Evolutionary conservation across 2,888 invertebrate species (phyloP), one percentile per base, ranked within the genome.

Genomic region (Calameuta filiformis): DNA sequence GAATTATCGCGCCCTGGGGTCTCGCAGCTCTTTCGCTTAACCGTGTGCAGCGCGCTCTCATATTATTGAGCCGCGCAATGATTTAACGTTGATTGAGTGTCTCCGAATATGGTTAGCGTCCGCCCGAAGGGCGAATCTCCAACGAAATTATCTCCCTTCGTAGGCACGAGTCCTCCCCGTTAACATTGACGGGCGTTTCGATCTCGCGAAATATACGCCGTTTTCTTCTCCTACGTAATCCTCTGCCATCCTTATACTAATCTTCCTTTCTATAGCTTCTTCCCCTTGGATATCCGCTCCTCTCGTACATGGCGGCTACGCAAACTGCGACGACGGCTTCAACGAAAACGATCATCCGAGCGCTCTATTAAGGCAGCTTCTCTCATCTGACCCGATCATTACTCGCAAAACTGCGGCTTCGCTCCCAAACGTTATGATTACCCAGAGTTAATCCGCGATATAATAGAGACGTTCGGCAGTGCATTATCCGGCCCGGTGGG

Each of bases 381-480:
- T 56, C 56, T 56, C 56, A 56, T 56, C 56, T 56, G 56, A 56
- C 23, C 56, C 56, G 80, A 82, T 81, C 77, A 84, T 83, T 81
- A 80, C 76, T 69, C 83, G 77, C 76, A 79, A 81, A 81, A 81
- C 76, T 76, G 77, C 79, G 74, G 71, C 71, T 35, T n/a, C 71
- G 34, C 23, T 37, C 35, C 23, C n/a, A 74, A 79, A 87, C 82
- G 83, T 86, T 84, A 81, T 86, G 85, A 89, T 89, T 88, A 90
- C 83, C 86, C 76, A 80, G 82, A 83, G 82, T 86, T 85, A 86
- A 88, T 88, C 83, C 85, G 81, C 80, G 82, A 85, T 83, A 84
- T 89, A 89, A 89, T 90, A 86, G 87, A 89, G 89, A 88, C 84
- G 88, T 89, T 89, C 82, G 81, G 82, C 78, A 76, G 79, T 79